Evolutionary conservation across 2,888 invertebrate species (phyloP).

Genomic region (Iphiclides podalirius): DNA sequence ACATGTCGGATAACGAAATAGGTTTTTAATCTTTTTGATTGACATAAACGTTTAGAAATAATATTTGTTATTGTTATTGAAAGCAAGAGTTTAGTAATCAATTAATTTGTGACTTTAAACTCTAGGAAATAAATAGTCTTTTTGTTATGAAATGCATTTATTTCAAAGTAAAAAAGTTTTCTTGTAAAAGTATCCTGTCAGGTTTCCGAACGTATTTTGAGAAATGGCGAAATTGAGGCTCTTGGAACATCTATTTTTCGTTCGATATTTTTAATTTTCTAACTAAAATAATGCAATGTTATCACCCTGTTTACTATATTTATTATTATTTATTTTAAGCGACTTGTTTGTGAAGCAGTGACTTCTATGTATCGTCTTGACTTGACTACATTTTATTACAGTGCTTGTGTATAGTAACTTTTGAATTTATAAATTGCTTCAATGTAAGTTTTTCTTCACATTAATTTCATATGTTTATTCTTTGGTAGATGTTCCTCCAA

Average conservation of each 20-base stretch:
- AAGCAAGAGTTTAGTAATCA: too few species aligned
- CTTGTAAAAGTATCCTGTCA: not conserved
- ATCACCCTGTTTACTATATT: slow-evolving; percentile 37
- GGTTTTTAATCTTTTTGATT: too few species aligned
- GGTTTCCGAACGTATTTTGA: slow-evolving; percentile 47
- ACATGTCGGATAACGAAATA: too few species aligned
- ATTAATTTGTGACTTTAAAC: too few species aligned
- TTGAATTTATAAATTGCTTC: slow-evolving; percentile 42
- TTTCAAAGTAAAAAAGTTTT: too few species aligned
- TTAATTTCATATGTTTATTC: not conserved
- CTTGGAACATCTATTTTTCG: slow-evolving; percentile 56
- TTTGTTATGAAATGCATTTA: too few species aligned
- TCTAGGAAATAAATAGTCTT: too few species aligned
- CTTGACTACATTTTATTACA: slow-evolving; percentile 47
- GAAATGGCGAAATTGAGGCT: slow-evolving; percentile 75
- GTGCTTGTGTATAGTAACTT: slow-evolving; percentile 45
- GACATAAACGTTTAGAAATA: not conserved
- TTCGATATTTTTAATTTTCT: slow-evolving; percentile 46
- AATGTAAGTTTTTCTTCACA: slow-evolving; percentile 40
- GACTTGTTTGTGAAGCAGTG: slow-evolving; percentile 37
- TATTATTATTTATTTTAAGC: slow-evolving; percentile 37
- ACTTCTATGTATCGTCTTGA: slow-evolving; percentile 47
- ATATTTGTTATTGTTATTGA: too few species aligned
- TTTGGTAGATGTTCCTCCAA: not conserved
- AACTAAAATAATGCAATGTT: slow-evolving; percentile 50